phyloP scores from a whole-genome alignment of 2,888 invertebrate genomes.

The Tortricodes alternella region DNA sequence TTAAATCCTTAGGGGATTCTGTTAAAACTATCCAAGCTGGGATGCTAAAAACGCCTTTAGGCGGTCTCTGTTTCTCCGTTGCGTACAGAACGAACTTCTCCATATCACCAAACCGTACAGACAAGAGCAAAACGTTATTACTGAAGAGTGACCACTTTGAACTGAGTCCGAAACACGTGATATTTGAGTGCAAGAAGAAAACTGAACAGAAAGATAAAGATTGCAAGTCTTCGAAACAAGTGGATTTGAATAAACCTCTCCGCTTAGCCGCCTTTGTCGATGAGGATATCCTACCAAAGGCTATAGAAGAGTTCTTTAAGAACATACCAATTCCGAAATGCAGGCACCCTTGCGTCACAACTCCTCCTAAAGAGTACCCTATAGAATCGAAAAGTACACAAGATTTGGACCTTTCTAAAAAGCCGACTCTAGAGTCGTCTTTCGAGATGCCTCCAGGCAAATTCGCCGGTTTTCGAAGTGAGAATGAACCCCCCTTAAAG shows the following conservation, averaged over 20 bases:
- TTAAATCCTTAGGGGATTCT: conserved; percentile 90
- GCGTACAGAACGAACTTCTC: conserved; percentile 96
- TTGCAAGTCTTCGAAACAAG: conserved; percentile 51
- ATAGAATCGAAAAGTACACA: conserved; percentile 64
- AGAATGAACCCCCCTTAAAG: conserved; percentile 86
- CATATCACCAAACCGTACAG: conserved; percentile 91
- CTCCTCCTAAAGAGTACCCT: conserved; percentile 40
- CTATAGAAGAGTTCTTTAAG: conserved; percentile 64
- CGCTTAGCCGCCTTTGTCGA: conserved; percentile 91
- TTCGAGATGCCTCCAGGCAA: conserved; percentile 72
- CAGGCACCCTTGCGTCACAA: conserved; percentile 67
- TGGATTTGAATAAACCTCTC: conserved; percentile 88
- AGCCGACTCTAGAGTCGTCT: conserved; percentile 69
- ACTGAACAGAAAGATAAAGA: conserved; percentile 73
- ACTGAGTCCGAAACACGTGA: conserved; percentile 86
- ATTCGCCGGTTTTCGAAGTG: conserved; percentile 67
- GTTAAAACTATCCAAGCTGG: conserved; percentile 92
- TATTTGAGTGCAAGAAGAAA: conserved; percentile 83
- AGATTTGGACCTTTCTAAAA: conserved; percentile 63
- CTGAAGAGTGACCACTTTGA: conserved; percentile 97
- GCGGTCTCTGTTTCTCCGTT: conserved; percentile 91
- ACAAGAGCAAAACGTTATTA: conserved; percentile 87
- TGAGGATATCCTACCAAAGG: conserved; percentile 57
- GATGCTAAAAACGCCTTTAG: conserved; percentile 93
- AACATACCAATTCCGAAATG: conserved; percentile 66